Evolutionary conservation across 2,113 vertebrate genomes (phyloP).

Genomic region (Mus pahari): DNA sequence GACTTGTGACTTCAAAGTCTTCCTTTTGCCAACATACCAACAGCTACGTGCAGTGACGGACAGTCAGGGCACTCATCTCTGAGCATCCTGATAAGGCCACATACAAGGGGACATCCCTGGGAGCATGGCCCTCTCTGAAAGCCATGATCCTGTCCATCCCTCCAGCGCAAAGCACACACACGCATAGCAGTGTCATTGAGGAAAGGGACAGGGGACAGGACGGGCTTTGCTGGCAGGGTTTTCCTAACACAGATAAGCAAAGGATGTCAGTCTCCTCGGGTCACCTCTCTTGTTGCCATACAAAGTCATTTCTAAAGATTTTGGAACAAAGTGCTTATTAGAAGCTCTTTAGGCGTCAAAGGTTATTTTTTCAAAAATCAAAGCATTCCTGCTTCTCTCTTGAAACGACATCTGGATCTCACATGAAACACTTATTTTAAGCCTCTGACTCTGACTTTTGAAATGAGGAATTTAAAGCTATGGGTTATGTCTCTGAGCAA

Average conservation of each 20-base stretch:
- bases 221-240: background rate
- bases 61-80: constrained; percentile 65
- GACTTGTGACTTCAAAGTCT: constrained; percentile 70
- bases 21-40: constrained; percentile 75
- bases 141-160: constrained; percentile 30
- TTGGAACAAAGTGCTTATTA: constrained; percentile 82
- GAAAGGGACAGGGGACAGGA: background rate
- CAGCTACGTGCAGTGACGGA: constrained; percentile 43
- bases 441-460: constrained; percentile 74
- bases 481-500: constrained; percentile 3
- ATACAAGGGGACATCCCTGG: constrained; percentile 41
- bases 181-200: background rate
- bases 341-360: constrained; percentile 81
- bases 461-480: constrained; percentile 70
- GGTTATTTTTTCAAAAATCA: constrained; percentile 83
- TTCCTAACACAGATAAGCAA: constrained; percentile 74
- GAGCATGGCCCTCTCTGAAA: constrained; percentile 17
- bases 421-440: constrained; percentile 81
- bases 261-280: constrained; percentile 64
- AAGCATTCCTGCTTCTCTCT: constrained; percentile 83
- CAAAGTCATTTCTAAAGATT: constrained; percentile 80
- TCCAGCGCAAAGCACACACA: constrained; percentile 28
- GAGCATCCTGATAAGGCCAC: constrained; percentile 68
- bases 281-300: constrained; percentile 58
- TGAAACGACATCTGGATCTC: constrained; percentile 80